A percentile compares a stretch with the other conserved stretches of the same genome.
phyloP scores from a whole-genome alignment of 2,797 vertebrate species.

The Cuniculus paca region DNA sequence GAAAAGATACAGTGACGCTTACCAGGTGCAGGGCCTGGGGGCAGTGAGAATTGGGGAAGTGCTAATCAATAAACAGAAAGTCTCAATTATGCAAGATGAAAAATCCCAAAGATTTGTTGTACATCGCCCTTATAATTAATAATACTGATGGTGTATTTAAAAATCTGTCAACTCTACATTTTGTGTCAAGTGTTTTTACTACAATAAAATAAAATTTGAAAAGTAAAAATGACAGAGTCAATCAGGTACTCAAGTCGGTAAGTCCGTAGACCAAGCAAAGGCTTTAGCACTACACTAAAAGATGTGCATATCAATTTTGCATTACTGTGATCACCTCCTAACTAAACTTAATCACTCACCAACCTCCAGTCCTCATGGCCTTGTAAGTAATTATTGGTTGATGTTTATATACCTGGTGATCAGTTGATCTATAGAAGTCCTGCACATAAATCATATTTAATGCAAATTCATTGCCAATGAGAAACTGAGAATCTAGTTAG shows the following conservation, averaged over 20 bases:
- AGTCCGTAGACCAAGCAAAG: background rate
- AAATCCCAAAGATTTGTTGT: background rate
- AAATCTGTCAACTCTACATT: background rate
- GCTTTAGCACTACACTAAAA: background rate
- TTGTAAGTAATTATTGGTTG: background rate
- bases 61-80: background rate
- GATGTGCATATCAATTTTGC: background rate
- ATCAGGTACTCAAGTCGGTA: background rate
- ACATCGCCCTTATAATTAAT: background rate
- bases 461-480: background rate
- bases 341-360: conserved; percentile 8
- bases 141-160: background rate
- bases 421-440: background rate
- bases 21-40: too few relatives aligned
- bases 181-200: background rate
- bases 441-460: background rate
- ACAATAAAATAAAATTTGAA: background rate
- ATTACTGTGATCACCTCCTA: background rate
- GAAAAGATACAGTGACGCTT: background rate
- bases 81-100: background rate
- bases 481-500: background rate
- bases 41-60: background rate
- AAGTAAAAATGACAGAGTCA: background rate
- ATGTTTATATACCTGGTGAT: background rate
- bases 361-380: background rate